Evolutionary conservation across 2,888 invertebrate genomes (phyloP).

Genomic region (Heliconius charithonia): DNA sequence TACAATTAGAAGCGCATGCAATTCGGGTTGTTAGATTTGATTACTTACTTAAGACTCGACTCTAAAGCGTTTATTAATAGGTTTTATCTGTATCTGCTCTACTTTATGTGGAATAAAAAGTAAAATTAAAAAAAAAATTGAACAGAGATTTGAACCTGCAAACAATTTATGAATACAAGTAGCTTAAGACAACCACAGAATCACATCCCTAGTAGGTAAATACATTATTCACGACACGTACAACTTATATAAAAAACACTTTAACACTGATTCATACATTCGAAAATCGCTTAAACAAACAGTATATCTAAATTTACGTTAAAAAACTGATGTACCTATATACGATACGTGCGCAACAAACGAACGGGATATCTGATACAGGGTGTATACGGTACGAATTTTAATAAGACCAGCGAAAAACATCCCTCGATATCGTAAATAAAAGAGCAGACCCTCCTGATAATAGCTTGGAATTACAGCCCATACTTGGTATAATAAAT

Average conservation of each 20-base stretch:
- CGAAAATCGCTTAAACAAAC: constrained; percentile 23
- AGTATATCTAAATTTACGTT: constrained; percentile 31
- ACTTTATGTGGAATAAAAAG: too few species aligned
- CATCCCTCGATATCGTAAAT: constrained; percentile 26
- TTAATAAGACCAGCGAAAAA: constrained; percentile 33
- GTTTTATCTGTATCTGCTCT: too few species aligned
- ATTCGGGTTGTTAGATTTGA: too few species aligned
- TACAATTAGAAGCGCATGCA: too few species aligned
- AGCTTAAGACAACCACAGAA: neutral
- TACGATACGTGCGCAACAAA: constrained; percentile 27
- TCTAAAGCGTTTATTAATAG: too few species aligned
- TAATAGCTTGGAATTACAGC: constrained; percentile 8
- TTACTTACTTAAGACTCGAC: too few species aligned
- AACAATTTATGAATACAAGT: neutral
- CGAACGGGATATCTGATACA: constrained; percentile 31
- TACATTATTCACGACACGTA: too few species aligned
- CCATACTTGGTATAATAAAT: constrained; percentile 8
- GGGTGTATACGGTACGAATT: constrained; percentile 32
- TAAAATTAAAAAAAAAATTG: too few species aligned
- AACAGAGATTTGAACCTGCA: too few species aligned
- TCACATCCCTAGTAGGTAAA: too few species aligned
- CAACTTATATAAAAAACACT: neutral
- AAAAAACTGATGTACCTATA: constrained; percentile 20
- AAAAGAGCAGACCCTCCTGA: constrained; percentile 27
- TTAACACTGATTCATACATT: constrained; percentile 16